Conservation (phyloP, 2,113 vertebrate genomes). For the Sander lucioperca region DNA sequence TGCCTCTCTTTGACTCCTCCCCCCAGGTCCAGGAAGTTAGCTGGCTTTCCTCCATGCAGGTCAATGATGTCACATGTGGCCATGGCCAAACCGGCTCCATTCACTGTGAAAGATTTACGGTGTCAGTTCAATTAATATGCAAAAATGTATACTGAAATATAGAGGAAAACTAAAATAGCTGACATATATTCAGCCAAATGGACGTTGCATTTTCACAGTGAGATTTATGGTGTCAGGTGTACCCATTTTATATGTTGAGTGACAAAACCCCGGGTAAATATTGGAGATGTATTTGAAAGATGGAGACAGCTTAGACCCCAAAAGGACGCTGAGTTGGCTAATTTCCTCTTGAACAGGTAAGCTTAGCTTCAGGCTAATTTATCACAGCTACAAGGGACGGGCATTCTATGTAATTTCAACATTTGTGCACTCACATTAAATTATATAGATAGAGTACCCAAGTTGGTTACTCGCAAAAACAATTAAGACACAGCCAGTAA, state of each 20-base stretch:
- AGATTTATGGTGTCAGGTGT: background rate
- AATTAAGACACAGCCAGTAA: too few species aligned
- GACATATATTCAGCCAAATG: background rate
- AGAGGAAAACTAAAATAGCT: background rate
- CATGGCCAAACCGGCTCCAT: constrained; percentile 98
- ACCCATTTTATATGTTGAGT: background rate
- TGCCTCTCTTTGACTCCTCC: constrained; percentile 98
- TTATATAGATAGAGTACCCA: too few species aligned
- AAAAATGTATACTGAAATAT: background rate
- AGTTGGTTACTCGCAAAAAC: too few species aligned
- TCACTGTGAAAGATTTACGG: constrained; percentile 83
- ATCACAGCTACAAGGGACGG: too few species aligned
- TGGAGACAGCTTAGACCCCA: too few species aligned
- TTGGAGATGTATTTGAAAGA: too few species aligned
- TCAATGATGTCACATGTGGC: constrained; percentile 99
- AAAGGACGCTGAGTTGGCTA: too few species aligned
- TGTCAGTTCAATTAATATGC: constrained; percentile 1
- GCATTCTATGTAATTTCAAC: too few species aligned
- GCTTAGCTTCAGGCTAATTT: too few species aligned
- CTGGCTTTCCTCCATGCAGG: constrained; percentile 95
- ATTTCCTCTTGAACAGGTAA: too few species aligned
- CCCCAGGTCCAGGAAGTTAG: constrained; percentile 97
- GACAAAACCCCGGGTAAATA: too few species aligned
- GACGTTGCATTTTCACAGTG: background rate
- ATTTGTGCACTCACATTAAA: too few species aligned